Evolutionary conservation across 2,797 vertebrate genomes (phyloP).

Genomic region (Diplodus sargus): DNA sequence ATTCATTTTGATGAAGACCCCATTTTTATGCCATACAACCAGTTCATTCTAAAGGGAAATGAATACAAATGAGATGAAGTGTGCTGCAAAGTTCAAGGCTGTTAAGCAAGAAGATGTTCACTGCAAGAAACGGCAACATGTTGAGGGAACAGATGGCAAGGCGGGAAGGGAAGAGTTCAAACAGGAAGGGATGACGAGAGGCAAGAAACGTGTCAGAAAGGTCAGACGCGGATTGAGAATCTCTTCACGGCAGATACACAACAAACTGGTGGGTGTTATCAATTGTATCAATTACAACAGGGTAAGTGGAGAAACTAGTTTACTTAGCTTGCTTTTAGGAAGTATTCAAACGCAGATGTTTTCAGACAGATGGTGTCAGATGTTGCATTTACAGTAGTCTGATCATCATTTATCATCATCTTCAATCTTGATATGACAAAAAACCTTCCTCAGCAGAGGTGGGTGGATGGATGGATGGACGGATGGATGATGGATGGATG

Average conservation of each 20-base stretch:
- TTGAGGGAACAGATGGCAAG: constrained; percentile 44
- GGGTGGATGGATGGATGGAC: constrained; percentile 31
- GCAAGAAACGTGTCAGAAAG: constrained; percentile 29
- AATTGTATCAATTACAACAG: constrained; percentile 6
- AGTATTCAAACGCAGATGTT: neutral
- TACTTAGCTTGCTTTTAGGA: too few relatives aligned
- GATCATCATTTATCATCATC: neutral
- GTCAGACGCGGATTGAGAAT: constrained; percentile 36
- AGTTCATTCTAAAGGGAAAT: constrained; percentile 16
- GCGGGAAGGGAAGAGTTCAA: constrained; percentile 35
- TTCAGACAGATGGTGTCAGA: constrained; percentile 2
- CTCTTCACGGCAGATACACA: constrained; percentile 21
- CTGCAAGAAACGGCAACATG: constrained; percentile 32
- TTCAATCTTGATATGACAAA: neutral
- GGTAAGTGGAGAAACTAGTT: neutral
- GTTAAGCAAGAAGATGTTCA: constrained; percentile 18
- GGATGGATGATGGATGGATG: constrained; percentile 27
- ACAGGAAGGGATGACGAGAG: constrained; percentile 31
- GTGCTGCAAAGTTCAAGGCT: neutral
- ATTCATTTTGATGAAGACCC: neutral
- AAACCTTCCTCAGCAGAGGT: neutral
- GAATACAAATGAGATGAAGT: neutral
- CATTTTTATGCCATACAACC: neutral
- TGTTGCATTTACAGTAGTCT: neutral
- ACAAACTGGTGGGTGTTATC: constrained; percentile 6